Evolutionary conservation across 2,797 vertebrate genomes (phyloP).

Genomic region (Leucoraja ocellata): DNA sequence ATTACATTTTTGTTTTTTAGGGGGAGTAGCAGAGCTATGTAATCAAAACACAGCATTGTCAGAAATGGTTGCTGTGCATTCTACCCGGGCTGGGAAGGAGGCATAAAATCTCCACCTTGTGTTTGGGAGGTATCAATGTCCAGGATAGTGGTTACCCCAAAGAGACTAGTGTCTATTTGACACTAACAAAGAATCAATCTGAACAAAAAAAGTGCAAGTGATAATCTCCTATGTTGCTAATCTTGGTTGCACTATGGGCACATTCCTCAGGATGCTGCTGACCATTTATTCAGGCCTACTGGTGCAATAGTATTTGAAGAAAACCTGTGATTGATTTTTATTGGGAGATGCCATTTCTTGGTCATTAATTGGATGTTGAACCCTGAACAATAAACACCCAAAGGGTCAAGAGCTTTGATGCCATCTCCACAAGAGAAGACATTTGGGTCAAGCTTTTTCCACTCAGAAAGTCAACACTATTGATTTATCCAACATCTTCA

Average conservation of each 20-base stretch:
- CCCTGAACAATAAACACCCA: neutral
- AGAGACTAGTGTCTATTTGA: neutral
- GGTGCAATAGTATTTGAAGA: neutral
- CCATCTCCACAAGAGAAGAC: neutral
- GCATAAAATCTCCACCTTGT: too few relatives aligned
- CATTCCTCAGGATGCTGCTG: neutral
- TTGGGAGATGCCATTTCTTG: neutral
- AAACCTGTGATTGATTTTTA: neutral
- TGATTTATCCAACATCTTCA: neutral
- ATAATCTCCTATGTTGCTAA: neutral
- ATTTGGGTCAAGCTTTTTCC: neutral
- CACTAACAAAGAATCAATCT: neutral
- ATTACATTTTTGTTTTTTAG: too few relatives aligned
- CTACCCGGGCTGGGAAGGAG: too few relatives aligned
- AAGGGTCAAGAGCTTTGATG: neutral
- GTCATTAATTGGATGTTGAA: neutral
- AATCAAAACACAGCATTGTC: too few relatives aligned
- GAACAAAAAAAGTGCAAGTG: neutral
- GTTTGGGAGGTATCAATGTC: too few relatives aligned
- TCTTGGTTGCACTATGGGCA: neutral
- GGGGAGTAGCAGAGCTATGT: too few relatives aligned
- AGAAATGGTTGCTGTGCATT: too few relatives aligned
- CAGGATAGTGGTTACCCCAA: too few relatives aligned
- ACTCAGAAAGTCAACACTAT: neutral
- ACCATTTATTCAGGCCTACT: neutral